Percentiles rank a stretch among this genome's conserved stretches.
Conservation (phyloP, 2,113 vertebrate species). For the Ariopsis seemanni region DNA sequence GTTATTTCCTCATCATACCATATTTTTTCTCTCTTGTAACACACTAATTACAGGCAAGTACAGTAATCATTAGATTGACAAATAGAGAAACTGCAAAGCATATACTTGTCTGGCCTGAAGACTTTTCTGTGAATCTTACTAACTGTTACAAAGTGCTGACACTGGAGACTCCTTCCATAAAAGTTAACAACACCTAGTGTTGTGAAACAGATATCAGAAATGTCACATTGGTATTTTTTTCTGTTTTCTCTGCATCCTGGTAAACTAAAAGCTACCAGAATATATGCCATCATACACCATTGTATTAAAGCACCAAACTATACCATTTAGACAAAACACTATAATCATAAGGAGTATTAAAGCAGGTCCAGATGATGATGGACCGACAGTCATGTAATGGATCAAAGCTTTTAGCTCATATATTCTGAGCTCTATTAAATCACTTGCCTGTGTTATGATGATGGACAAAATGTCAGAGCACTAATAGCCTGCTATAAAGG, state of each 20-base stretch:
- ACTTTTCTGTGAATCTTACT: background rate
- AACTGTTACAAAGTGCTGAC: background rate
- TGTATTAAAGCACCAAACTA: background rate
- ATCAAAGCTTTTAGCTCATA: constrained; percentile 46
- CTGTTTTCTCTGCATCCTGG: background rate
- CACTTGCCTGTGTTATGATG: constrained; percentile 48
- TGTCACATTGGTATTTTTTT: background rate
- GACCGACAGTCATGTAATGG: constrained; percentile 27
- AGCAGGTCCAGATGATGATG: constrained; percentile 1
- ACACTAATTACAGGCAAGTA: no score
- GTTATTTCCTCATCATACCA: no score
- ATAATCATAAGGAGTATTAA: constrained; percentile 13
- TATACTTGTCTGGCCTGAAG: background rate
- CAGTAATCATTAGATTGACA: background rate
- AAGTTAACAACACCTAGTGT: background rate
- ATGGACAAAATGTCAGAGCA: constrained; percentile 48
- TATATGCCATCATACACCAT: background rate
- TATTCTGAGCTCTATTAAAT: constrained; percentile 47
- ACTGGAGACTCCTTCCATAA: background rate
- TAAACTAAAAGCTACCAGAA: constrained; percentile 18
- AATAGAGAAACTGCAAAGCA: background rate
- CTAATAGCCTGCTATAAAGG: constrained; percentile 36
- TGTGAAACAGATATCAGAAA: background rate
- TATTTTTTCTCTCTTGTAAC: background rate
- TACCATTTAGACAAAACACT: background rate